A percentile compares a stretch with the other conserved stretches of the same genome.
Conservation (phyloP, 2,113 vertebrate species). For the Taxidea taxus region DNA sequence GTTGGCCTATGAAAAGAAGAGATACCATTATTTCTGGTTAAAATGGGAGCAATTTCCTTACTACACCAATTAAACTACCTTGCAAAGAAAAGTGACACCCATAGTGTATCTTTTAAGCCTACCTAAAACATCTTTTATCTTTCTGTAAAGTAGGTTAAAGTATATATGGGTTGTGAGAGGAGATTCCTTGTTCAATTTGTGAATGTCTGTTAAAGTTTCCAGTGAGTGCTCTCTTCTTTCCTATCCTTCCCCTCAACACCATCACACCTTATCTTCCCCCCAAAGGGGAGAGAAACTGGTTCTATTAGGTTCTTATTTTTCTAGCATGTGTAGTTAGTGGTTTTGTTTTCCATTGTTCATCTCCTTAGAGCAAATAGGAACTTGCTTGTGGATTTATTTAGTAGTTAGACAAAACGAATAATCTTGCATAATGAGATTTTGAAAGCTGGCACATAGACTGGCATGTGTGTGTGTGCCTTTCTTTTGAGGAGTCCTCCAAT, state of each 20-base stretch:
- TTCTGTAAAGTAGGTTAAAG: conserved; percentile 49
- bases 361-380: conserved; percentile 59
- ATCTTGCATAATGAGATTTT: conserved; percentile 67
- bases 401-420: conserved; percentile 42
- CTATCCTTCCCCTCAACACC: conserved; percentile 55
- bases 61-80: conserved; percentile 38
- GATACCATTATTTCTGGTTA: conserved; percentile 54
- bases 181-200: conserved; percentile 64
- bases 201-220: conserved; percentile 69
- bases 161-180: conserved; percentile 57
- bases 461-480: conserved; percentile 76
- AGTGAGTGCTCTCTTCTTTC: conserved; percentile 66
- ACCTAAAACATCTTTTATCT: conserved; percentile 53
- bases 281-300: conserved; percentile 37
- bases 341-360: conserved; percentile 69
- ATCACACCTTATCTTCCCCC: conserved; percentile 44
- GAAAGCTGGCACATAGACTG: conserved; percentile 69
- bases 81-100: conserved; percentile 59
- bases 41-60: conserved; percentile 62
- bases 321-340: conserved; percentile 61
- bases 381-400: conserved; percentile 52
- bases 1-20: conserved; percentile 43
- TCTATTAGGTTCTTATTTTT: conserved; percentile 59
- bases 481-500: conserved; percentile 69
- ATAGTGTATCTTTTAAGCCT: conserved; percentile 54